A percentile compares a stretch with the other conserved stretches of the same genome.
Conservation (phyloP, 2,888 invertebrate genomes). For the Atethmia centrago region DNA sequence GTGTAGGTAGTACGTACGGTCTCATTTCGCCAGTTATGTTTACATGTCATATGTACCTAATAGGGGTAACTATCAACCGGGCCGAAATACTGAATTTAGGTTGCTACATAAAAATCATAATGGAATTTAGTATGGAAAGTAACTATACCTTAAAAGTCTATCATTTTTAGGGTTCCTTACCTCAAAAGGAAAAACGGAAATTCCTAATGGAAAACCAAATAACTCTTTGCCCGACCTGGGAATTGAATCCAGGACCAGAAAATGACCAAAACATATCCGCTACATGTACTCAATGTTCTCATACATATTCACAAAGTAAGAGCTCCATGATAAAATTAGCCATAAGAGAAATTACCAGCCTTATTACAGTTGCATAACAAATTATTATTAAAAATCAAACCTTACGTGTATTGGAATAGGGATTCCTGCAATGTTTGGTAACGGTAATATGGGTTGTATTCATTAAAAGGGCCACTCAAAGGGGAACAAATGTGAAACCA, state of each 20-base stretch:
- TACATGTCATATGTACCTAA: too few relatives aligned
- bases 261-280: background rate
- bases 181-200: too few relatives aligned
- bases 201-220: too few relatives aligned
- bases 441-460: conserved; percentile 13
- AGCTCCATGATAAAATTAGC: conserved; percentile 80
- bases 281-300: conserved; percentile 19
- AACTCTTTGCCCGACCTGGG: too few relatives aligned
- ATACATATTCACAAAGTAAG: conserved; percentile 67
- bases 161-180: too few relatives aligned
- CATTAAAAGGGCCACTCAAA: conserved; percentile 55
- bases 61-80: background rate
- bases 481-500: conserved; percentile 66
- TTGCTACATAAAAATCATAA: background rate
- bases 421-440: background rate
- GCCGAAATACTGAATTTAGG: too few relatives aligned
- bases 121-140: too few relatives aligned
- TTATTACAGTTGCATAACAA: background rate
- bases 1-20: too few relatives aligned
- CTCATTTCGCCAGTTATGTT: too few relatives aligned
- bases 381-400: conserved; percentile 12
- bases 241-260: too few relatives aligned
- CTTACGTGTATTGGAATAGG: background rate
- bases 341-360: conserved; percentile 54
- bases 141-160: too few relatives aligned